Evolutionary conservation across 1,140 invertebrate genomes (phyloP).

Genomic region (Colletes latitarsis): DNA sequence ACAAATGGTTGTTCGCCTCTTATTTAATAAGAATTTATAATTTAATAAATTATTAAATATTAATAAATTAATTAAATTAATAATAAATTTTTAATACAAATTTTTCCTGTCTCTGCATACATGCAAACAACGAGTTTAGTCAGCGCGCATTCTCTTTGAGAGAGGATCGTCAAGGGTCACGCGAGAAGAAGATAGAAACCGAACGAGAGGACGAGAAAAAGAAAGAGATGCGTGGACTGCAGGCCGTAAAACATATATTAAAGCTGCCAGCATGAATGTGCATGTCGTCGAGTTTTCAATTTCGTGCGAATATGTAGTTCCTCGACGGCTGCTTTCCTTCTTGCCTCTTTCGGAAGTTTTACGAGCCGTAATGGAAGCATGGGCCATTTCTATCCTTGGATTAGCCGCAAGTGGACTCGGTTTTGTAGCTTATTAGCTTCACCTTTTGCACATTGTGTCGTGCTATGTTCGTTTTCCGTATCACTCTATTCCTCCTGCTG

Average conservation of each 20-base stretch:
- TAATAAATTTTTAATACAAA: no score
- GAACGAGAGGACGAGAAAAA: not conserved
- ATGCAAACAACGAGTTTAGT: not conserved
- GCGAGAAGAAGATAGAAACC: not conserved
- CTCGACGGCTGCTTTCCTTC: slow-evolving; percentile 26
- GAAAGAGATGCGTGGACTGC: slow-evolving; percentile 52
- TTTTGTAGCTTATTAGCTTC: slow-evolving; percentile 72
- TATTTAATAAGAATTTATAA: no score
- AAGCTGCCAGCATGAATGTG: slow-evolving; percentile 76
- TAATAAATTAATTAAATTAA: no score
- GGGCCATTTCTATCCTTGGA: slow-evolving; percentile 30
- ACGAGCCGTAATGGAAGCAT: slow-evolving; percentile 73
- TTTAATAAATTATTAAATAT: no score
- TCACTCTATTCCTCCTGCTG: not conserved
- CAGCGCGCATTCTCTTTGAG: not conserved
- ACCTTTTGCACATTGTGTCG: slow-evolving; percentile 60
- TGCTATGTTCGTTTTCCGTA: not conserved
- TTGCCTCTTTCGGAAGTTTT: slow-evolving; percentile 75
- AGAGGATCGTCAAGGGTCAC: not conserved
- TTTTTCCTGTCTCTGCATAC: no score
- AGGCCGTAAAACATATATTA: slow-evolving; percentile 79
- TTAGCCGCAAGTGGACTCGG: slow-evolving; percentile 33
- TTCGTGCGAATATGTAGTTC: slow-evolving; percentile 76
- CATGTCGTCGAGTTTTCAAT: slow-evolving; percentile 78
- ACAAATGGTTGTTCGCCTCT: no score